Evolutionary conservation across 2,113 vertebrate genomes (phyloP), one percentile per base, ranked within the genome.

Genomic region (Pterocles gutturalis): DNA sequence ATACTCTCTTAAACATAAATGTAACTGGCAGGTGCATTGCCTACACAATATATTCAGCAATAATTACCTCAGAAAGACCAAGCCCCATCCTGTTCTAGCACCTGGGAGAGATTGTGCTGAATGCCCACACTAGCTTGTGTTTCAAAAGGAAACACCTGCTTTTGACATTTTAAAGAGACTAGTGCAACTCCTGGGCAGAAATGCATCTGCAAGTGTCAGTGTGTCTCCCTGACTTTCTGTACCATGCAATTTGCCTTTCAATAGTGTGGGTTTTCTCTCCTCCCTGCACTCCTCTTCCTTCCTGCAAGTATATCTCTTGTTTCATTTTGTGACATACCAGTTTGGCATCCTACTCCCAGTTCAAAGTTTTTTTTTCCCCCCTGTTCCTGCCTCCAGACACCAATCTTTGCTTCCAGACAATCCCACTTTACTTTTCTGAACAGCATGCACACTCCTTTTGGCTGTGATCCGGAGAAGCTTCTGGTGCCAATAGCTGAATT

Each of bases 91-190:
- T 87, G 90, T 72, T 83, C 75, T 20, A 79, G 85, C 93, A 97
- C 93, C 94, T 93, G 91, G 90, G 91, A 94, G 93, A 89, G 78
- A 93, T 75, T 92, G 86, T 65, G 60, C 64, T 96, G 96, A 96
- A 94, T 90, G 95, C 84, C 93, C 79, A 79, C 11, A 41, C 96
- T 95, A 91, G 79, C 89, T 86, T 82, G 67, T 72, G 46, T 82
- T 92, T 95, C 92, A 87, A 81, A 96, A 90, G 33, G 38, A 87
- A 95, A 91, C 71, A 78, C 83, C 91, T 93, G 83, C 72, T 83
- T 96, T 92, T 96, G 92, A 93, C 91, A 93, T 92, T 96, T 93
- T 85, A 58, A 77, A 67, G 80, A 87, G 28, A 28, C 62, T 60
- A 82, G 66, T 64, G 48, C 71, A 87, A 41, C 58, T 80, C 88